Percentiles rank a stretch among this genome's conserved stretches.
phyloP scores from a whole-genome alignment of 1,140 invertebrate genomes.

The Macrostomum lignano region DNA sequence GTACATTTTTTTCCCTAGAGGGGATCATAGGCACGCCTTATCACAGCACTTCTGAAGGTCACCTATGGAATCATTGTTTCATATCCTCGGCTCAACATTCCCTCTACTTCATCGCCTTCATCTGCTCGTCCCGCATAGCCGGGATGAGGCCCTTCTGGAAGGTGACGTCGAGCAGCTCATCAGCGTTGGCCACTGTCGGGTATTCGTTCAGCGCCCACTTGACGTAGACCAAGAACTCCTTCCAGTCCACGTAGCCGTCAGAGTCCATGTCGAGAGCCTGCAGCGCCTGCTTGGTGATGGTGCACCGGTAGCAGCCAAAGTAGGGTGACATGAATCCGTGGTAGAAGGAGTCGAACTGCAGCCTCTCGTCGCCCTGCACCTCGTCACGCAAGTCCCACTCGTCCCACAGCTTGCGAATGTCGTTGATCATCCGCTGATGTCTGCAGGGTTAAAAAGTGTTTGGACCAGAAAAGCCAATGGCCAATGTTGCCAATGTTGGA shows the following conservation, averaged over 20 bases:
- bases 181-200: neutral
- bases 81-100: too few species aligned
- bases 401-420: too few species aligned
- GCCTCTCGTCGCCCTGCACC: conserved; percentile 5
- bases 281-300: conserved; percentile 1
- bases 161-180: conserved; percentile 3
- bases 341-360: conserved; percentile 5
- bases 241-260: conserved; percentile 5
- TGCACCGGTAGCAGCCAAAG: conserved; percentile 4
- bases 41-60: too few species aligned
- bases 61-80: too few species aligned
- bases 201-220: conserved; percentile 4
- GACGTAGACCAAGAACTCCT: conserved; percentile 5
- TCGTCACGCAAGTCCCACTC: too few species aligned
- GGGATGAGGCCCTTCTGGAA: conserved; percentile 4
- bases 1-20: too few species aligned
- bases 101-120: too few species aligned
- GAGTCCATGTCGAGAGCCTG: conserved; percentile 5
- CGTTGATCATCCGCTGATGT: too few species aligned
- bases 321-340: conserved; percentile 6
- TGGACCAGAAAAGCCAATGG: too few species aligned
- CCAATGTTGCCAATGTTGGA: too few species aligned
- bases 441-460: too few species aligned
- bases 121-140: conserved; percentile 1
- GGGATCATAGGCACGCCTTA: too few species aligned